Evolutionary conservation across 2,888 invertebrate species (phyloP), one percentile per base, ranked within the genome.

Genomic region (Geotrupes spiniger): DNA sequence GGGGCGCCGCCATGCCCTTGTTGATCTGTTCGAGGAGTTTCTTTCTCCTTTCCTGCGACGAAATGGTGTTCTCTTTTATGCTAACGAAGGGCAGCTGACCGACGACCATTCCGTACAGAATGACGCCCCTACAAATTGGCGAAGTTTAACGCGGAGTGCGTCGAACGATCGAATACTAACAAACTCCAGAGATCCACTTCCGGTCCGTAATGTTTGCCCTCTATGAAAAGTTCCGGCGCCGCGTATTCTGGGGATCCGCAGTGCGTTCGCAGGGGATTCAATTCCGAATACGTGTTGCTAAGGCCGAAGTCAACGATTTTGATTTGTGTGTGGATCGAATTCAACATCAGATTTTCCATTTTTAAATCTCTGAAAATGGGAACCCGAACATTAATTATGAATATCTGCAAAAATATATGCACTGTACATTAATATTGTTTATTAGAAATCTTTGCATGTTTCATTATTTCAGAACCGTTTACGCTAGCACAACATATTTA

Each of bases 201-300:
- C 5, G 87, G 83, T 33, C 87, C 87, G 70, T 88, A 88, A 52
- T 78, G 78, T 46, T 80, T 78, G 25, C 82, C 82, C 60, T 81
- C 80, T 11, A 82, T 75, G 66, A 88, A 87, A 50, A 88, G 76
- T 71, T 88, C 87, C 0, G 88, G 88, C 31, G 88, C 87, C 1
- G 87, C 88, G 70, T 88, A 88, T 72, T 88, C 88, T 8, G 87
- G 82, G 25, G 87, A 87, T 37, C 88, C 88, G 71, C 88, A 88
- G 60, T 87, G 87, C 0, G 88, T 89, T 57, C 80, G 78, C 63
- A 88, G 72, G n/a, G 80, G 78, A 6, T 78, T 79, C 25, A 73
- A 73, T 11, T 76, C 71, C 46, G 74, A 75, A 75, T 81, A 87
- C 51, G 79, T 66, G 71, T 87, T 88, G 62, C 87, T 87, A 51